Evolutionary conservation across 37 sponge, comb jelly and placozoan species (phyloP).

Genomic region (Ephydatia muelleri): DNA sequence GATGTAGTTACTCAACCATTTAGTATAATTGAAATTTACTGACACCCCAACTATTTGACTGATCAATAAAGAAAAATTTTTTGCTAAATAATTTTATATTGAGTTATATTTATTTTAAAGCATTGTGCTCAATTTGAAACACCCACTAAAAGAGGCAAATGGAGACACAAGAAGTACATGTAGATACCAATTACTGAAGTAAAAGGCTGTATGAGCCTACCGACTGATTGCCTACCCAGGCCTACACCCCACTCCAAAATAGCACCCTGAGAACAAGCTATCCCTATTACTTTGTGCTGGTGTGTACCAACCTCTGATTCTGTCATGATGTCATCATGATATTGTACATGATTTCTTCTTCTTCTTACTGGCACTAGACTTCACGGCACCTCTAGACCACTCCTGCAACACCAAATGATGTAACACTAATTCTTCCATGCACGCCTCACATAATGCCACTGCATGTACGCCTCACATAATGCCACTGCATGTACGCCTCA

Average conservation of each 20-base stretch:
- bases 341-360: constrained; percentile 3
- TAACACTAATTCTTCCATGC: not conserved
- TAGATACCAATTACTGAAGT: no score
- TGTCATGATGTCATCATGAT: constrained; percentile 57
- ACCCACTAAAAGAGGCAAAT: no score
- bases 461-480: not conserved
- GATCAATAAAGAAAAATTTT: no score
- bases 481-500: no score
- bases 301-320: constrained; percentile 58
- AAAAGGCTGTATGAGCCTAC: no score
- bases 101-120: no score
- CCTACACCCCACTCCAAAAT: not conserved
- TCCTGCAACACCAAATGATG: constrained; percentile 15
- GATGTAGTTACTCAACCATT: no score
- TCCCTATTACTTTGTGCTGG: not conserved
- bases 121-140: no score
- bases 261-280: not conserved
- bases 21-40: no score
- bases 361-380: not conserved
- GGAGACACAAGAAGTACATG: no score
- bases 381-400: constrained; percentile 27
- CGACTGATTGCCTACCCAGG: not conserved
- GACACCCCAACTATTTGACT: no score
- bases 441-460: not conserved
- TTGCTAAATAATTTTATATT: no score